A percentile compares a stretch with the other conserved stretches of the same genome.
These are phyloP conservation scores for Oreocharis arfaki DNA, from an alignment of 2,113 vertebrate genomes.

Conservation along the genomic window DNA sequence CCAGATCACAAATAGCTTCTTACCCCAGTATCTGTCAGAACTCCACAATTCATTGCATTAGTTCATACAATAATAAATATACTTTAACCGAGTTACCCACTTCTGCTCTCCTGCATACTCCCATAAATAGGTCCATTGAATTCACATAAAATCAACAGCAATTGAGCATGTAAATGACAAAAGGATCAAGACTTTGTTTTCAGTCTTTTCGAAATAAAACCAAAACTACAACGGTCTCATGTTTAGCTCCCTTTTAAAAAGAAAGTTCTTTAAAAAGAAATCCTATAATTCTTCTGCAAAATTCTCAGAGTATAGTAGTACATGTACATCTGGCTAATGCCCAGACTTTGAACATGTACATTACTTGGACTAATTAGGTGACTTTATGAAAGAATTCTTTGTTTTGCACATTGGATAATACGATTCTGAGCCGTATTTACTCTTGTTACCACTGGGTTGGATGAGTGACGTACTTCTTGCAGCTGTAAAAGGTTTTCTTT, in stretches of 20 bases:
- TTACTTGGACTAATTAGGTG: neutral
- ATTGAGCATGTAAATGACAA: neutral
- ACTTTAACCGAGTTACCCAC: neutral
- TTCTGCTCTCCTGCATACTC: neutral
- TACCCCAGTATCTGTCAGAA: neutral
- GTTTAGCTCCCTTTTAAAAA: neutral
- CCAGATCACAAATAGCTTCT: neutral
- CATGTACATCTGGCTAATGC: neutral
- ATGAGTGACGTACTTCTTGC: constrained; percentile 7
- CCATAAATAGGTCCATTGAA: neutral
- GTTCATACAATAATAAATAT: neutral
- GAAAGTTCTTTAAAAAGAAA: neutral
- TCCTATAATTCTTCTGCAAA: neutral
- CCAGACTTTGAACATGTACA: neutral
- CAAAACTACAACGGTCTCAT: neutral
- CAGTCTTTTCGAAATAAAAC: neutral
- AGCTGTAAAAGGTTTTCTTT: constrained; percentile 35
- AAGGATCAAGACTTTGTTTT: neutral
- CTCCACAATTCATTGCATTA: neutral
- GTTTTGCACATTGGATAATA: constrained; percentile 20
- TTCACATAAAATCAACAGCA: neutral
- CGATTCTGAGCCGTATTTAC: constrained; percentile 28
- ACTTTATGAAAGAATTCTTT: constrained; percentile 44
- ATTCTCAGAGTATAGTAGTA: neutral
- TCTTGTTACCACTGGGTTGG: neutral